A percentile compares a stretch with the other conserved stretches of the same genome.
phyloP scores from a whole-genome alignment of 2,113 vertebrate species.

The Pantherophis guttatus region DNA sequence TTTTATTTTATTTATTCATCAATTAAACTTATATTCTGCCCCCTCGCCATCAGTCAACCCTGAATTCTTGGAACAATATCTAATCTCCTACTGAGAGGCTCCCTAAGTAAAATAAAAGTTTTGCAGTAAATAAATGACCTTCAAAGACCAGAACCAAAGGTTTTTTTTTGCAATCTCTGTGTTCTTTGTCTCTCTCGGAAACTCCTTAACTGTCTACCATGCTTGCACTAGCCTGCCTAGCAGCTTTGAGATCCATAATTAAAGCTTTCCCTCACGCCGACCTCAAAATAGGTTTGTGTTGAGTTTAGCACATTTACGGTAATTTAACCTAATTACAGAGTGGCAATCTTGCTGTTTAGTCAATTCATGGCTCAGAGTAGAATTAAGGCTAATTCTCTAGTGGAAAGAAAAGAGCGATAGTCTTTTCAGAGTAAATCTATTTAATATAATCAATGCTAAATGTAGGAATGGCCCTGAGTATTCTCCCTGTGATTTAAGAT shows the following conservation, averaged over 20 bases:
- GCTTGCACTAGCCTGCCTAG: background rate
- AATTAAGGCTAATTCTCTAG: constrained; percentile 48
- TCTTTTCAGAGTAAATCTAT: constrained; percentile 42
- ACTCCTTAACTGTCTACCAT: background rate
- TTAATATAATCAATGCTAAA: constrained; percentile 21
- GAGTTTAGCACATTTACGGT: constrained; percentile 39
- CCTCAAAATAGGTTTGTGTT: constrained; percentile 15
- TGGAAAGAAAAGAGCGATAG: constrained; percentile 39
- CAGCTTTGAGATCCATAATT: constrained; percentile 32
- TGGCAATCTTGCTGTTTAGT: constrained; percentile 43
- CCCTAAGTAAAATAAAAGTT: background rate
- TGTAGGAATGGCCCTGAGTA: background rate
- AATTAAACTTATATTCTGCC: too few species aligned
- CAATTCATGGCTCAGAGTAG: constrained; percentile 51
- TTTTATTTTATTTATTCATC: too few species aligned
- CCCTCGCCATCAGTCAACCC: too few species aligned
- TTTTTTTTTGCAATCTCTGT: background rate
- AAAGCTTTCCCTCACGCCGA: constrained; percentile 29
- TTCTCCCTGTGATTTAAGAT: background rate
- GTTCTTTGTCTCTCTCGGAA: background rate
- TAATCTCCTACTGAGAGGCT: background rate
- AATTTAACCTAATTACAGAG: constrained; percentile 49
- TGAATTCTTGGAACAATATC: background rate
- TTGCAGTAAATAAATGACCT: background rate
- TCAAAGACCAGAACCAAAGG: background rate